These are phyloP conservation scores for Solea solea DNA, from an alignment of 2,113 vertebrate species.

Conservation along the genomic window DNA sequence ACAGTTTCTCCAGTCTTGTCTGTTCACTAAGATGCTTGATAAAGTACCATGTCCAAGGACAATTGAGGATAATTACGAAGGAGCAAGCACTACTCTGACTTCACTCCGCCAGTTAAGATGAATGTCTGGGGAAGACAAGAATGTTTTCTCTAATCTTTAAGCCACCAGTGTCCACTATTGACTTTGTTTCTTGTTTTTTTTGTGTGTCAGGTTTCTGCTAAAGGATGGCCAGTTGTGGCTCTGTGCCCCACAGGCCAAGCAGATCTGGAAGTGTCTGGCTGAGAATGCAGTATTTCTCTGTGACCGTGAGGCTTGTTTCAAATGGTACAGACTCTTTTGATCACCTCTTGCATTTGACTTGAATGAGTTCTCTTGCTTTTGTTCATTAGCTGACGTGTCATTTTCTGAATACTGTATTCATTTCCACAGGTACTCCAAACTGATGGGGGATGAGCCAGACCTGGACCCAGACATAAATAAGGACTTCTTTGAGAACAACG, in stretches of 20 bases:
- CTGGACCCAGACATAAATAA: slow-evolving; percentile 99
- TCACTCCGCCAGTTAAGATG: slow-evolving; percentile 13
- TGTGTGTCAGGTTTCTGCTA: slow-evolving; percentile 91
- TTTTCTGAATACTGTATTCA: neutral
- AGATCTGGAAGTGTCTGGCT: slow-evolving; percentile 99
- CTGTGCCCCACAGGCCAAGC: slow-evolving; percentile 98
- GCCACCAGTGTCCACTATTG: slow-evolving; percentile 14
- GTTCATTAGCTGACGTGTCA: neutral
- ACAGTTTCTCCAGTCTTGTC: neutral
- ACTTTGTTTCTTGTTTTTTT: slow-evolving; percentile 24
- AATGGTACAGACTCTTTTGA: slow-evolving; percentile 83
- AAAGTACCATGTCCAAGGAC: slow-evolving; percentile 9
- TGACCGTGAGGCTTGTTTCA: slow-evolving; percentile 99
- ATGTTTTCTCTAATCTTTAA: slow-evolving; percentile 1
- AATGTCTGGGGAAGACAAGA: neutral
- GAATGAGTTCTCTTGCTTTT: neutral
- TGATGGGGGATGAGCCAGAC: slow-evolving; percentile 99
- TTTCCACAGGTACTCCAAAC: slow-evolving; percentile 88
- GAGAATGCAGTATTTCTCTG: slow-evolving; percentile 99
- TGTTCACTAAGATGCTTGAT: slow-evolving; percentile 1
- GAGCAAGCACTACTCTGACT: neutral
- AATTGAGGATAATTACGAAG: slow-evolving; percentile 2
- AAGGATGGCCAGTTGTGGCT: slow-evolving; percentile 99
- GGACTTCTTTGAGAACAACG: slow-evolving; percentile 99
- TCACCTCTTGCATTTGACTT: neutral